Base-by-base conservation (phyloP, 2,113 vertebrate species). In the Glaucomys volans region DNA sequence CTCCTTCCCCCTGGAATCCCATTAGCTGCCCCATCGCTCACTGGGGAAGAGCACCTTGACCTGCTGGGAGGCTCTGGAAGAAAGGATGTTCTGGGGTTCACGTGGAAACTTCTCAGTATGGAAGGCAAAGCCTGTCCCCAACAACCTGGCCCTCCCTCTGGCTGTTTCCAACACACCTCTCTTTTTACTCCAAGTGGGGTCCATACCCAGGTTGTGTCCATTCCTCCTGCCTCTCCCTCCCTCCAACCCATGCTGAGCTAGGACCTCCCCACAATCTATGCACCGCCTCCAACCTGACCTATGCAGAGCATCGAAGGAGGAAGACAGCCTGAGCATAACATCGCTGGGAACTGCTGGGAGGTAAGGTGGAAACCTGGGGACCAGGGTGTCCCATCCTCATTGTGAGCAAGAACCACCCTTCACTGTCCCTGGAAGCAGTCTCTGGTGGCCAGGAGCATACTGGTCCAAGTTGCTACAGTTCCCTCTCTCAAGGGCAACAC, bases 181-280 rank as follows among this genome's bases (percentile, higher is more conserved):
- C 71, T 80, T 57, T 52, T 40, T 14, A 52, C 6, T 64, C 22
- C 40, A 54, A 71, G 54, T 4, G 13, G 6, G 6, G 28, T 8
- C 40, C 16, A 0, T 0, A 8, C 12, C 1, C 47, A 75, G 69
- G 4, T 20, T 76, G 64, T 2, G 1, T 17, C 69, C 30, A 66
- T 24, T 40, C 40, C 4, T 22, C 30, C 3, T 16, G 2, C 13
- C 28, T 24, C 26, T n/a, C 26, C 3, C 7, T 37, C 11, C n/a
- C 32, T 20, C 22, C 40, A 67, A 26, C 18, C 14, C 52, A 52
- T 1, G 35, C 32, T 57, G 9, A 90, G 32, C n/a, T 47, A 35
- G 20, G 5, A 1, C 5, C 22, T 71, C 59, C 24, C 22, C 26
- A 62, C 59, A 62, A 59, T 28, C 24, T 62, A 10, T 28, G 59